Evolutionary conservation across 2,113 vertebrate species (phyloP), one percentile per base, ranked within the genome.

Genomic region (Hyperoodon ampullatus): DNA sequence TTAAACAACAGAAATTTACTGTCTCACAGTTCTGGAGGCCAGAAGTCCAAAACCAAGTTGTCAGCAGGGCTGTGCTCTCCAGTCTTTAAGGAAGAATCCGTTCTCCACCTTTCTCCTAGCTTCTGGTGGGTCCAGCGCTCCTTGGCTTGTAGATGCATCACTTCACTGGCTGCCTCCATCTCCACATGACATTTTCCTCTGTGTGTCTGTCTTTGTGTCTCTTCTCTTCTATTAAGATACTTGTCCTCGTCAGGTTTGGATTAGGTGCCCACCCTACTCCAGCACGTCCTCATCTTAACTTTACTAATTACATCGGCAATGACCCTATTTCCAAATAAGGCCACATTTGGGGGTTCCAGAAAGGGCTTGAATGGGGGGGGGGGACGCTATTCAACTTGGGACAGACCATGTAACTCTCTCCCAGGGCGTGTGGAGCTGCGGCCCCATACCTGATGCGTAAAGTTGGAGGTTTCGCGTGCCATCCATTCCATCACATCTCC

Each of bases 131-230:
- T 5, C 58, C 33, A 50, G 47, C 15, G 0, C 8, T 58, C 44
- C 23, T n/a, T 15, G 83, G 35, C 60, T 35, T n/a, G 6, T 6
- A 5, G 55, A 15, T 1, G 14, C 28, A 2, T 12, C 28, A 4
- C 15, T 50, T 63, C 47, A 3, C 0, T 14, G 14, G 11, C 47
- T 16, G 39, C 9, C 42, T 33, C 28, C 9, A 0, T 26, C 61
- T 35, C 7, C 55, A 4, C 11, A 0, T 1, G 30, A 26, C 8
- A 0, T 26, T 42, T 16, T 5, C 18, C 33, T 26, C 30, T 1
- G 0, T 15, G 28, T 7, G 10, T 65, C 65, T 13, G 33, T 77
- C 61, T 44, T 70, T 39, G 10, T 15, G 28, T 63, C 28, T 90
- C 80, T 16, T n/a, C 61, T 68, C 55, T n/a, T 77, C 47, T 42